These are phyloP conservation scores for Notothenia rossii DNA, from an alignment of 2,113 vertebrate species.

Conservation along the genomic window DNA sequence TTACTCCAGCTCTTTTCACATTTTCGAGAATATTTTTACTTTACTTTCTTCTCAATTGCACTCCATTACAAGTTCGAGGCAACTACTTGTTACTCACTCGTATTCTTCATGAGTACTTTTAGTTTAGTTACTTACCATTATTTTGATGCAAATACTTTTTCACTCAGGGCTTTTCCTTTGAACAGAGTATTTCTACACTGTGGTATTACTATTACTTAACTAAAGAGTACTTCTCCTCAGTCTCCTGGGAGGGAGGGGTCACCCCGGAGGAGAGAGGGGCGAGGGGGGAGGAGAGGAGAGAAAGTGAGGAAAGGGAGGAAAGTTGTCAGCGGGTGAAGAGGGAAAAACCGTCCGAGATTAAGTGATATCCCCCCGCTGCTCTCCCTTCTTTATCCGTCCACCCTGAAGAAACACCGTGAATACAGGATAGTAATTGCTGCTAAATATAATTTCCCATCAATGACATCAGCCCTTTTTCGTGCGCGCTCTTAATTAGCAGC, in stretches of 20 bases:
- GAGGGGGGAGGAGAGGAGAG: constrained; percentile 37
- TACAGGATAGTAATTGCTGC: background rate
- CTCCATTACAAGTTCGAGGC: too few relatives aligned
- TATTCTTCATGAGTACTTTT: too few relatives aligned
- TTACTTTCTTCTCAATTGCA: too few relatives aligned
- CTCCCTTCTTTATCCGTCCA: constrained; percentile 48
- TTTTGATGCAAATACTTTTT: too few relatives aligned
- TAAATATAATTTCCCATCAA: background rate
- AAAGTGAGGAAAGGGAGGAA: constrained; percentile 72
- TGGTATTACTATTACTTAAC: too few relatives aligned
- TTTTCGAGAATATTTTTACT: too few relatives aligned
- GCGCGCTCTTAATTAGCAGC: constrained; percentile 44
- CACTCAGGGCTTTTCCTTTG: too few relatives aligned
- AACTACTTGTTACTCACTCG: too few relatives aligned
- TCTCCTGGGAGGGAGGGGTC: constrained; percentile 57
- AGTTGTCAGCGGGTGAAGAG: constrained; percentile 44
- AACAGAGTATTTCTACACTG: too few relatives aligned
- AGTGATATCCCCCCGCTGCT: background rate
- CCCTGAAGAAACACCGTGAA: background rate
- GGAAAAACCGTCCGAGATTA: constrained; percentile 35
- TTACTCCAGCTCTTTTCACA: too few relatives aligned
- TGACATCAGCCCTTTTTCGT: background rate
- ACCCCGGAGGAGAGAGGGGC: background rate
- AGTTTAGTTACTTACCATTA: too few relatives aligned
- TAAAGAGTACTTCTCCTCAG: too few relatives aligned